Base-by-base conservation (phyloP, 1,140 invertebrate genomes). In the Hesperophylax magnus region DNA sequence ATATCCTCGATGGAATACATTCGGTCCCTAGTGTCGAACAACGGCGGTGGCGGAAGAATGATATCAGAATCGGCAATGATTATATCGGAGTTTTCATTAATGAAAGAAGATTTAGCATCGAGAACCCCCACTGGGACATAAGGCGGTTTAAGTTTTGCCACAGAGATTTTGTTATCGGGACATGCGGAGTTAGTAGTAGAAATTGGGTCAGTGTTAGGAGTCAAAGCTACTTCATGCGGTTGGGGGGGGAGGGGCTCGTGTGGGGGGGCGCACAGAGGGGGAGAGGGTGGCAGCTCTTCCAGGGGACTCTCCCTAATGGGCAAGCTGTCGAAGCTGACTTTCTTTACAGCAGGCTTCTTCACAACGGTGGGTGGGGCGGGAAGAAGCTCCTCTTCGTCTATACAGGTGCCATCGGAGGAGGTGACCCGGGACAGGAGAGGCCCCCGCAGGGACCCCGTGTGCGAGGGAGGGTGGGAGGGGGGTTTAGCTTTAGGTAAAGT, bases 151-250 rank as follows among this genome's bases (percentile, higher is more conserved):
- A 60, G n/a, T 17, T 71, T 74, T 78, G 60, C 75, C 20, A 31
- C 24, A 18, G 77, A 69, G 47, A 22, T 31, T 54, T 52, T 67
- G 6, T 77, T 69, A 58, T 20, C 53, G 27, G 61, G 58, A 72
- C 81, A 82, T 82, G 81, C 81, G 52, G n/a, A 69, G 78, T 82
- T 82, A 82, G 78, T 82, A 72, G n/a, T n/a, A 61, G 78, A 61
- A 18, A 14, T 27, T 60, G 63, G n/a, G 58, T 58, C 22, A 14
- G 58, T 39, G 31, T 27, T 18, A 39, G 60, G 58, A 39, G 52
- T 71, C 61, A 69, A 56, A 72, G 58, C 47, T 52, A 76, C 53
- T 56, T 74, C 72, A 56, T 61, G 69, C 76, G 52, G 18, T 60
- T 9, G 5, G n/a, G 52, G 14, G 9, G 69, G 17, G 20, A n/a